These are phyloP conservation scores for Lagodon rhomboides DNA, from an alignment of 2,797 vertebrate species.

Conservation along the genomic window DNA sequence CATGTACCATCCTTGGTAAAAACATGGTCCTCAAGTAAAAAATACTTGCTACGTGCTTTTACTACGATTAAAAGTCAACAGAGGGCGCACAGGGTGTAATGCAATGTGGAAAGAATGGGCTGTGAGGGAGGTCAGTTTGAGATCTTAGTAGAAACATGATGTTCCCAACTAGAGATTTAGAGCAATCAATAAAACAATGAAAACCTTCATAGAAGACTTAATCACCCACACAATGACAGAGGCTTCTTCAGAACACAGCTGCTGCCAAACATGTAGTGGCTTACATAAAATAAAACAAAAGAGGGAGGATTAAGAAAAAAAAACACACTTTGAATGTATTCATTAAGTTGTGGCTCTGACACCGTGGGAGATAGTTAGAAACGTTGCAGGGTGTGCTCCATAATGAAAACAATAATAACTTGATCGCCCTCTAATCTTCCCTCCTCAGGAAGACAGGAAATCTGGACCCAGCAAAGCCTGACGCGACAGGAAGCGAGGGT, in stretches of 20 bases:
- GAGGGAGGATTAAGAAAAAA: constrained; percentile 4
- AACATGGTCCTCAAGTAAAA: constrained; percentile 3
- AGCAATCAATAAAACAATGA: constrained; percentile 57
- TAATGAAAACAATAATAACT: constrained; percentile 31
- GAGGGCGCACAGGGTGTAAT: neutral
- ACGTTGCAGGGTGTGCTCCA: neutral
- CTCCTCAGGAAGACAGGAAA: constrained; percentile 74
- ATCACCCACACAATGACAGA: constrained; percentile 17
- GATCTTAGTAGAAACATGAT: constrained; percentile 21
- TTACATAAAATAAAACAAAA: constrained; percentile 10
- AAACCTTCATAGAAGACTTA: constrained; percentile 40
- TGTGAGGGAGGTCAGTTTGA: constrained; percentile 21
- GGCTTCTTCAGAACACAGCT: constrained; percentile 15
- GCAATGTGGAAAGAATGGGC: constrained; percentile 44
- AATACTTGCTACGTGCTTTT: too few relatives aligned
- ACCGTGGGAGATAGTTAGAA: constrained; percentile 8
- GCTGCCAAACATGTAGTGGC: constrained; percentile 18
- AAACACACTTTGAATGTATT: neutral
- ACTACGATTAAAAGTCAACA: too few relatives aligned
- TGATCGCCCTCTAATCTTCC: constrained; percentile 60
- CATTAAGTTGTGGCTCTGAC: constrained; percentile 14
- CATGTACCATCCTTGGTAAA: constrained; percentile 15
- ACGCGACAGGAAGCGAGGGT: constrained; percentile 73
- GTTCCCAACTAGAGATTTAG: constrained; percentile 41
- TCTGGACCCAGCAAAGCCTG: constrained; percentile 68